These are phyloP conservation scores for Charaxes varanes DNA, from an alignment of 1,140 invertebrate genomes.

Conservation along the genomic window DNA sequence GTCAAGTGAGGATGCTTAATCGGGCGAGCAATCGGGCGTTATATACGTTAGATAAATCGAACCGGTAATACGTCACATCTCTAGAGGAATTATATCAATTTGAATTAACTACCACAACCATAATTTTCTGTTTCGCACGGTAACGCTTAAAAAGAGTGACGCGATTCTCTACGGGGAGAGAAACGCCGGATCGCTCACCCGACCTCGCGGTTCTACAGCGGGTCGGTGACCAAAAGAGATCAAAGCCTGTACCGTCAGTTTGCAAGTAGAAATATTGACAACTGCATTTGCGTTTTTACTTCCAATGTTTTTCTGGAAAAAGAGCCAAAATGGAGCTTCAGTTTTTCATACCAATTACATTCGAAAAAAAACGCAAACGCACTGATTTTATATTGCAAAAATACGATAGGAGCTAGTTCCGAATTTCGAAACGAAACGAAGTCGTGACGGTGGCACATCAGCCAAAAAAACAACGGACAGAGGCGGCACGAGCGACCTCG, in stretches of 20 bases:
- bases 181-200: constrained; percentile 14
- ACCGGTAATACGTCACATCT: constrained; percentile 41
- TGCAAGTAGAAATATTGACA: too few species aligned
- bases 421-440: constrained; percentile 53
- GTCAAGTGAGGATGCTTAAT: too few species aligned
- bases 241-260: too few species aligned
- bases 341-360: too few species aligned
- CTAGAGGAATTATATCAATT: constrained; percentile 63
- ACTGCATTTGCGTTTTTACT: too few species aligned
- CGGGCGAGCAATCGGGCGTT: constrained; percentile 16
- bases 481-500: constrained; percentile 4
- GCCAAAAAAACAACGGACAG: background rate
- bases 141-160: constrained; percentile 50
- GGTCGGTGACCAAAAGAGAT: constrained; percentile 8
- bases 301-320: too few species aligned
- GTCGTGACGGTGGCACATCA: constrained; percentile 48
- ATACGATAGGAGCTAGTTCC: too few species aligned
- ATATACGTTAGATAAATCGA: constrained; percentile 28
- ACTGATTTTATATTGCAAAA: too few species aligned
- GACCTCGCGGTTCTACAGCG: constrained; percentile 19
- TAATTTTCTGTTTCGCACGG: constrained; percentile 61
- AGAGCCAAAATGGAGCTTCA: too few species aligned
- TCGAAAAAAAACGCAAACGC: too few species aligned
- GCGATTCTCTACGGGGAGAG: constrained; percentile 26
- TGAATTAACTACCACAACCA: constrained; percentile 71